A percentile compares a stretch with the other conserved stretches of the same genome.
These are phyloP conservation scores for Petroica traversi DNA, from an alignment of 2,113 vertebrate genomes.

Conservation along the genomic window DNA sequence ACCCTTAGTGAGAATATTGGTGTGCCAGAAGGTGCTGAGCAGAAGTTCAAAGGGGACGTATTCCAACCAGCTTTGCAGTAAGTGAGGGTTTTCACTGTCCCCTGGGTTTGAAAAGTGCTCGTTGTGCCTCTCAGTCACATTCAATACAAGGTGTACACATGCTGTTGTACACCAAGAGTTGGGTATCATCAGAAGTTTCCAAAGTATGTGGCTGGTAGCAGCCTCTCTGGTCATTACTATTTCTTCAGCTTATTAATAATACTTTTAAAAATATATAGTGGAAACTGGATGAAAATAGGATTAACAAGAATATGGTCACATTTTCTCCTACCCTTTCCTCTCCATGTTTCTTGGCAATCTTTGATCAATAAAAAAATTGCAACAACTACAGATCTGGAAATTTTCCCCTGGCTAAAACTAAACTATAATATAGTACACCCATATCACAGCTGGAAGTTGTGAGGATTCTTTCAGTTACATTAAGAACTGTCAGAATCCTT, in stretches of 20 bases:
- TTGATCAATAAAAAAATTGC: neutral
- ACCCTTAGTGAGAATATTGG: neutral
- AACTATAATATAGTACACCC: neutral
- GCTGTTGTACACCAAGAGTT: neutral
- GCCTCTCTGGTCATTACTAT: neutral
- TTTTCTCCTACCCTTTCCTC: neutral
- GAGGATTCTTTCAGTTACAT: slow-evolving; percentile 14
- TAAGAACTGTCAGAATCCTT: slow-evolving; percentile 17
- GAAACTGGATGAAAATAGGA: neutral
- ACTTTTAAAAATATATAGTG: neutral
- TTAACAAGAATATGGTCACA: neutral
- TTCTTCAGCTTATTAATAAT: neutral
- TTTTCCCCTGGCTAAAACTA: neutral
- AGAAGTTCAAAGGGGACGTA: neutral
- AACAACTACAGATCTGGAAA: neutral
- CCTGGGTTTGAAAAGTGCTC: neutral
- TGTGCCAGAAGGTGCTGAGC: neutral
- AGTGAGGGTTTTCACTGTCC: neutral
- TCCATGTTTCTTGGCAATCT: neutral
- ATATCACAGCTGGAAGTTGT: slow-evolving; percentile 21
- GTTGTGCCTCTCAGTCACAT: neutral
- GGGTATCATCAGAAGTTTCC: neutral
- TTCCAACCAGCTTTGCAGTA: neutral
- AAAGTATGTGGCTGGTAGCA: neutral
- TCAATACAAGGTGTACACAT: too few relatives aligned